These are phyloP conservation scores for Eutrigla gurnardus DNA, from an alignment of 2,797 vertebrate species.

Conservation along the genomic window DNA sequence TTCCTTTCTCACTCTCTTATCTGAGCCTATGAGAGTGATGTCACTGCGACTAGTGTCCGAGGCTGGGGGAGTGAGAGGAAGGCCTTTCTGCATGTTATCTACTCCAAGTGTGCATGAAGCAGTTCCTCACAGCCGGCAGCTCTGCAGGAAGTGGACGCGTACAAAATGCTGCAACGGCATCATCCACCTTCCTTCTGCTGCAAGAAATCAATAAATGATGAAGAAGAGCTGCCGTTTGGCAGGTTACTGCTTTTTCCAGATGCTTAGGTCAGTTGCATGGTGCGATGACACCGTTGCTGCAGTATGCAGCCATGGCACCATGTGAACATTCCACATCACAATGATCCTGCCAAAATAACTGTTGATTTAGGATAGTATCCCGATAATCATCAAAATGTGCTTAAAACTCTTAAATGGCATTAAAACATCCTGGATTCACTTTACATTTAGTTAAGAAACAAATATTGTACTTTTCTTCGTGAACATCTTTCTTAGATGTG, in stretches of 20 bases:
- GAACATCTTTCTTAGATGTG: no score
- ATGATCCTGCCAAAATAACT: no score
- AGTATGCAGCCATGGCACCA: not conserved
- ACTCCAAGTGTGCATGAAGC: constrained; percentile 30
- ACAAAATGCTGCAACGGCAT: constrained; percentile 50
- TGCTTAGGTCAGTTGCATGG: constrained; percentile 21
- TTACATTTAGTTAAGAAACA: no score
- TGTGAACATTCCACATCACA: no score
- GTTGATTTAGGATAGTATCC: no score
- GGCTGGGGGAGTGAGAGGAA: constrained; percentile 21
- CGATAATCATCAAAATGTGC: no score
- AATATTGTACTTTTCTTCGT: no score
- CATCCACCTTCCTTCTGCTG: constrained; percentile 52
- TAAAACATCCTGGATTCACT: no score
- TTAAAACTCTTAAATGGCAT: no score
- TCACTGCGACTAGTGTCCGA: not conserved
- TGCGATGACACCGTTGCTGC: constrained; percentile 17
- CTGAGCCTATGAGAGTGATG: constrained; percentile 49
- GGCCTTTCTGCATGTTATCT: constrained; percentile 36
- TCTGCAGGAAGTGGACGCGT: constrained; percentile 37
- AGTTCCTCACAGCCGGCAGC: constrained; percentile 22
- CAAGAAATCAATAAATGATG: constrained; percentile 59
- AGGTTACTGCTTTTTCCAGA: constrained; percentile 30
- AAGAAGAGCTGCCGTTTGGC: constrained; percentile 32
- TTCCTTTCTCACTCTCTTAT: constrained; percentile 82